These are phyloP conservation scores for Siderastrea siderea DNA, from an alignment of 92 coral and sea anemone species.

Conservation along the genomic window DNA sequence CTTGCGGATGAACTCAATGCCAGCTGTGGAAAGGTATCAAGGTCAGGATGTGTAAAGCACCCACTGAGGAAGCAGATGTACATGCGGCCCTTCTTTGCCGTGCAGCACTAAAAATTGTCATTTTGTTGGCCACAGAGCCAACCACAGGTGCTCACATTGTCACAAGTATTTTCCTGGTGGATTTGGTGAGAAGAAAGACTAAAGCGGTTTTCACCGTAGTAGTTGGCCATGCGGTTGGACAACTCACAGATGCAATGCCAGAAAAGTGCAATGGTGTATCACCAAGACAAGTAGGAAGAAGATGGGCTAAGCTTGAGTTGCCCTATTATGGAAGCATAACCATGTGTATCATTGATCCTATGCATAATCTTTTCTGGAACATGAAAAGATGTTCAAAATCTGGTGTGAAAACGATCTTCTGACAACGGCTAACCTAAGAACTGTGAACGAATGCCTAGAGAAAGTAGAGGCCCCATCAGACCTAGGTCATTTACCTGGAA, in stretches of 20 bases:
- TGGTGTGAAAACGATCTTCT: constrained; percentile 34
- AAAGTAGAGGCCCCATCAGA: constrained; percentile 29
- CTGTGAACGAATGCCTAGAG: not conserved
- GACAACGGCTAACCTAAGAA: constrained; percentile 30
- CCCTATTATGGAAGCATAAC: constrained; percentile 11
- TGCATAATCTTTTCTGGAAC: constrained; percentile 2
- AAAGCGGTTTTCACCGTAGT: constrained; percentile 67
- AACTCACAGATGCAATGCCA: constrained; percentile 60
- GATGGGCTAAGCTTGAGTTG: constrained; percentile 1
- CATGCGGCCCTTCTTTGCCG: constrained; percentile 71
- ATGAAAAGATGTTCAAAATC: constrained; percentile 6
- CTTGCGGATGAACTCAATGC: constrained; percentile 57
- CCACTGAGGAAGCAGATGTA: constrained; percentile 16
- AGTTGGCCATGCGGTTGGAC: constrained; percentile 60
- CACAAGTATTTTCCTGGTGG: not conserved
- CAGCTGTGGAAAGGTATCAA: constrained; percentile 66
- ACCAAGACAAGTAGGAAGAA: constrained; percentile 38
- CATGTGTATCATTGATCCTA: constrained; percentile 29
- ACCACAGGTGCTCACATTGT: constrained; percentile 63
- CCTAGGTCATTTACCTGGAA: constrained; percentile 23
- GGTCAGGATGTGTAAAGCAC: constrained; percentile 16
- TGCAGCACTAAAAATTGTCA: constrained; percentile 79
- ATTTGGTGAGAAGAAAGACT: not conserved
- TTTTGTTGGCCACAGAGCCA: constrained; percentile 66
- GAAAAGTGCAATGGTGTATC: constrained; percentile 45